phyloP scores from a whole-genome alignment of 2,113 vertebrate genomes.

The Bos indicus region DNA sequence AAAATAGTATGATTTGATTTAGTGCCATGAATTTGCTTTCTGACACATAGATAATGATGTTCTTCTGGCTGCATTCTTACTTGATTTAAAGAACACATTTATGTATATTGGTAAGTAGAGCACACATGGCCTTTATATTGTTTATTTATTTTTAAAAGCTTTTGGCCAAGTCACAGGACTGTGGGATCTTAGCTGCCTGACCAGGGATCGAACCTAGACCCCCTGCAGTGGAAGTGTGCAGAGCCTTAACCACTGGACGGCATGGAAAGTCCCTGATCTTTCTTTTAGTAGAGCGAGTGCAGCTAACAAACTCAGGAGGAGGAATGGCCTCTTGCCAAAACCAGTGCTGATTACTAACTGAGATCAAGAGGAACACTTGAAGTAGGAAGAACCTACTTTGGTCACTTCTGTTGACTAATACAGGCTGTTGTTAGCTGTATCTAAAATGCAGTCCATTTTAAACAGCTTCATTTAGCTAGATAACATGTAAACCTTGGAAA shows the following conservation, averaged over 20 bases:
- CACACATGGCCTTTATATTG: background rate
- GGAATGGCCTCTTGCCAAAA: background rate
- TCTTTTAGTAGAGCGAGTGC: background rate
- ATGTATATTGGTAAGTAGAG: background rate
- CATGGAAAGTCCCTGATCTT: background rate
- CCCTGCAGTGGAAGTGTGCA: background rate
- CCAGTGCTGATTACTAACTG: background rate
- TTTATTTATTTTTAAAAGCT: background rate
- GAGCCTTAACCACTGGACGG: background rate
- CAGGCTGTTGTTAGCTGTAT: background rate
- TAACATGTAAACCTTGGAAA: background rate
- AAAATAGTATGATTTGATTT: slow-evolving; percentile 17
- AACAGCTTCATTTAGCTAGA: background rate
- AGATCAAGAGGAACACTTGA: background rate
- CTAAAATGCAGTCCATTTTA: slow-evolving; percentile 20
- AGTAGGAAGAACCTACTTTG: background rate
- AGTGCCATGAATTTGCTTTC: slow-evolving; percentile 13
- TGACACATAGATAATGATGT: background rate
- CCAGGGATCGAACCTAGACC: background rate
- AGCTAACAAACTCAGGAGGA: background rate
- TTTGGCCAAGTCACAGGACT: background rate
- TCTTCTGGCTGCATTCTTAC: background rate
- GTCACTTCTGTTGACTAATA: background rate
- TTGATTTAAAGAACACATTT: background rate
- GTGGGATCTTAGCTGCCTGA: background rate